Base-by-base conservation (phyloP, 2,797 vertebrate genomes). In the Dallia pectoralis region DNA sequence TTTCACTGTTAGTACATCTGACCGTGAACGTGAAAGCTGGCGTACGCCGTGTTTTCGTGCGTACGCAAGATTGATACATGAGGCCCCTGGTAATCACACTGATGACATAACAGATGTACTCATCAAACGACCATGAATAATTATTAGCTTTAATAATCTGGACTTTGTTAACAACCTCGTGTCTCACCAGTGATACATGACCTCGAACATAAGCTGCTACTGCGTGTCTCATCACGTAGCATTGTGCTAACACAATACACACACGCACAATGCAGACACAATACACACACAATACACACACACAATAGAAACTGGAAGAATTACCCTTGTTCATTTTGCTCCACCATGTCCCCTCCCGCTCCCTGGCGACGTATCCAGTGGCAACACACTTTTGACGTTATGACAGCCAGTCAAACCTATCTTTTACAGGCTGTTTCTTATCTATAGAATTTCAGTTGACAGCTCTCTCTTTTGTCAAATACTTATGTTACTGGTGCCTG, bases 241-340 rank as follows among this genome's bases (percentile, higher is more conserved):
- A 11, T 6, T 30, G 30, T 64, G 9, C 27, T 16, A 1, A 18
- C 53, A n/a, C 15, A 56, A 7, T 56, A 56, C 53, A 65, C 8
- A 18, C 25, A 66, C n/a, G n/a, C n/a, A 32, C 30, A 19, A 30
- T 19, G 16, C 19, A 47, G 2, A 25, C 36, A 40, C 59, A 67
- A 73, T 75, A n/a, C n/a, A 65, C 8, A 18, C 53, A n/a, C 15
- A 56, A 7, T 56, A 56, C 53, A n/a, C n/a, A n/a, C 22, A 25
- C 64, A 48, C 2, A 68, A 67, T 30, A 27, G 16, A 68, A 61
- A 77, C 5, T 12, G 47, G 1, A 18, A 63, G 14, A 51, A 44
- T 89, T 81, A 91, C 85, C 79, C 84, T 67, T 86, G 82, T 66
- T 90, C 84, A 83, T 84, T 78, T 75, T 80, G 87, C 16, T 83